Conservation (phyloP, 2,888 invertebrate genomes). For the Gandaritis pyraliata region DNA sequence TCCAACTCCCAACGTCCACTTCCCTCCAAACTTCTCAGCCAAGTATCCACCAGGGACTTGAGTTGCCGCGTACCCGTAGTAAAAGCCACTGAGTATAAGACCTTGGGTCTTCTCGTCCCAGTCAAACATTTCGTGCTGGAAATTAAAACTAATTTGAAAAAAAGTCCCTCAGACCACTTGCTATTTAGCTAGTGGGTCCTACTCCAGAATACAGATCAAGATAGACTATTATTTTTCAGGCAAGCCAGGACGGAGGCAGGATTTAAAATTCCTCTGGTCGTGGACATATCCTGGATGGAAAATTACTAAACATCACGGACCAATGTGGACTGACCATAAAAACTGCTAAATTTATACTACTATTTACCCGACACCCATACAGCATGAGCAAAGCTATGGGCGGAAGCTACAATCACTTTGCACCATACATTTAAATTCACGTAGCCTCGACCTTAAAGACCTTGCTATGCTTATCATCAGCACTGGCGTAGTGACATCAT, state of each 20-base stretch:
- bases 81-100: conserved; percentile 91
- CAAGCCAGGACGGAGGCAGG: too few relatives aligned
- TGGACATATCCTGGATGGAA: too few relatives aligned
- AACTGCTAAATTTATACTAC: too few relatives aligned
- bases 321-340: too few relatives aligned
- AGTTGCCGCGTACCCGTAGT: conserved; percentile 93
- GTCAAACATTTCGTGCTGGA: conserved; percentile 79
- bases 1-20: conserved; percentile 92
- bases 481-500: conserved; percentile 30
- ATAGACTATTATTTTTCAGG: too few relatives aligned
- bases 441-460: conserved; percentile 16
- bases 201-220: too few relatives aligned
- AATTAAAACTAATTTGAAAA: conserved; percentile 30
- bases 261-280: too few relatives aligned
- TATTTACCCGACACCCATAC: too few relatives aligned
- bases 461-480: conserved; percentile 18
- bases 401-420: background rate
- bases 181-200: too few relatives aligned
- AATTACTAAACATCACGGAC: too few relatives aligned
- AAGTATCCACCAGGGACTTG: conserved; percentile 93
- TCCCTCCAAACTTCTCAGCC: conserved; percentile 93
- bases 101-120: conserved; percentile 90
- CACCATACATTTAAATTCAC: conserved; percentile 3
- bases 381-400: too few relatives aligned
- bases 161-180: background rate